These are phyloP conservation scores for Acipenser ruthenus DNA, from an alignment of 2,797 vertebrate genomes.

Conservation along the genomic window DNA sequence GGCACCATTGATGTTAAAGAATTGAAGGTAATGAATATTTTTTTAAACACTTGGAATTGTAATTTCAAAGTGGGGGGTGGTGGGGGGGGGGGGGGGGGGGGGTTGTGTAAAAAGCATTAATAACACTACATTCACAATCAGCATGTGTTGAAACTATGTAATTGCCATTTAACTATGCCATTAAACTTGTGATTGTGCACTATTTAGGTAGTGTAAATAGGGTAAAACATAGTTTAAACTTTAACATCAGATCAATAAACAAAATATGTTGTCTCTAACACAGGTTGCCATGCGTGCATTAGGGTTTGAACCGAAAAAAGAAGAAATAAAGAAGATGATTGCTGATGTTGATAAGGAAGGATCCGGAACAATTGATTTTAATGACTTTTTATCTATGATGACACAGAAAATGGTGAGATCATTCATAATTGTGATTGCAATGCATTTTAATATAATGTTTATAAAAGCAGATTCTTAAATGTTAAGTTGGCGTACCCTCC, in stretches of 20 bases:
- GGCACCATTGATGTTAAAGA: conserved; percentile 88
- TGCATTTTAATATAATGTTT: no score
- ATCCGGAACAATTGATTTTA: conserved; percentile 73
- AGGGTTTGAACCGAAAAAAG: conserved; percentile 93
- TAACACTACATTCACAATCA: neutral
- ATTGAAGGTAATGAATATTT: conserved; percentile 64
- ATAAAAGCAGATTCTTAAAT: no score
- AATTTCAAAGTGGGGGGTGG: no score
- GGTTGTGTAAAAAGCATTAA: neutral
- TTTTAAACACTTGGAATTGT: no score
- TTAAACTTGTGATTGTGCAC: no score
- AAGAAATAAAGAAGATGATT: conserved; percentile 87
- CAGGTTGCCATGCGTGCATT: conserved; percentile 90
- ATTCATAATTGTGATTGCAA: conserved; percentile 1
- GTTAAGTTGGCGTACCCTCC: no score
- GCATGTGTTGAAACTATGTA: neutral
- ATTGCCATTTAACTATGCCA: no score
- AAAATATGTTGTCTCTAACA: conserved; percentile 18
- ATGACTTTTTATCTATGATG: conserved; percentile 84
- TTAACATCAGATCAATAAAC: neutral
- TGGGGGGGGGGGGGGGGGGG: no score
- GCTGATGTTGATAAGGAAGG: conserved; percentile 77
- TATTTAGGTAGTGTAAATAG: no score
- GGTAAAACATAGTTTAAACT: no score
- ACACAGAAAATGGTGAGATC: conserved; percentile 81